Base-by-base conservation (phyloP, 2,888 invertebrate genomes). In the Bombyx huttoni region DNA sequence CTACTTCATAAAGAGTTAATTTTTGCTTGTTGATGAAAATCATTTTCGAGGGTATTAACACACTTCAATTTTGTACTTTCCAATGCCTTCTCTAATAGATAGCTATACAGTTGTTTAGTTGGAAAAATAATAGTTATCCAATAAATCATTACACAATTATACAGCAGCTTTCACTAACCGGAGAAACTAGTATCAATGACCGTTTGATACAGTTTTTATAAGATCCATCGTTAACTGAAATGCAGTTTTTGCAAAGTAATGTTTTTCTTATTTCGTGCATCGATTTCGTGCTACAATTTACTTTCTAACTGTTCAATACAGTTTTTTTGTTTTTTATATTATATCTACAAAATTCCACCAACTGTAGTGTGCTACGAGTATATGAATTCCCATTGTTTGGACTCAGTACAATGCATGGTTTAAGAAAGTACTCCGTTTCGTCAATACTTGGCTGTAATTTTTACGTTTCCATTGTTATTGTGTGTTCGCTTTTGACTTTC, bases 401-500 rank as follows among this genome's bases (percentile, higher is more conserved):
- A 53, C 59, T 58, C 60, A 56, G 61, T 61, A 68, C 69, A 74
- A 71, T 68, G 59, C 62, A 60, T 60, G 67, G 67, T 69, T 73
- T 69, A 64, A 57, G 66, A 73, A 70, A 73, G 70, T 71, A 69
- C 67, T 70, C 66, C 63, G 52, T 62, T 60, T 61, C 67, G 64
- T 72, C 70, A 68, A 73, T 73, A 71, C 70, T 73, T 68, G 64
- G 64, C 64, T 60, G 73, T 73, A 70, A 75, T 75, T 75, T 70
- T 70, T 67, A 68, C 66, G 67, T 66, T 68, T 64, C 73, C 61
- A 73, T 75, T 75, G 73, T 73, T n/a, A n/a, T n/a, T 69, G 59
- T 60, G 63, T 63, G 63, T 56, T 61, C 65, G 60, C 65, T 72
- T 67, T 67, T 70, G 62, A 65, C 70, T 72, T 73, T 65, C 75